These are phyloP conservation scores for Phataginus tricuspis DNA, from an alignment of 2,797 vertebrate species.

Conservation along the genomic window DNA sequence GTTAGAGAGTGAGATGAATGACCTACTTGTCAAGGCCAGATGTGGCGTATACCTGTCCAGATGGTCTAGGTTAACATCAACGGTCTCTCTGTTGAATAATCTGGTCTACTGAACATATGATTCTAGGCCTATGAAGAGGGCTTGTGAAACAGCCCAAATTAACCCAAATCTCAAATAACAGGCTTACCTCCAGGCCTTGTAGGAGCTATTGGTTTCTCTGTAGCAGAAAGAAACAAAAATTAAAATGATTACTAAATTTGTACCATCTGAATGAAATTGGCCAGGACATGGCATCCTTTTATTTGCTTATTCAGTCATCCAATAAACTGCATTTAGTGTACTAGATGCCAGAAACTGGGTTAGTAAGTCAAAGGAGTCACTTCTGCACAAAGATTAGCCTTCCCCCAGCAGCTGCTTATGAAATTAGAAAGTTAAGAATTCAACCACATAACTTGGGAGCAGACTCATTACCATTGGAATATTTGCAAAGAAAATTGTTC, in stretches of 20 bases:
- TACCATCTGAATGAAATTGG: background rate
- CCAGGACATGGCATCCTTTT: background rate
- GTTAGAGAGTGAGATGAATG: background rate
- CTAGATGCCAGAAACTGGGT: background rate
- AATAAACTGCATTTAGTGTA: background rate
- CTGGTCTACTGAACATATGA: background rate
- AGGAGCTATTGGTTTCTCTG: constrained; percentile 80
- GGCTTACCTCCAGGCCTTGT: constrained; percentile 75
- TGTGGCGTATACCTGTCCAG: background rate
- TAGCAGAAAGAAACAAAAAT: constrained; percentile 49
- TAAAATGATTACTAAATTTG: background rate
- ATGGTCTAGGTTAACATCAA: background rate
- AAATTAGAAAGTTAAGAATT: constrained; percentile 23
- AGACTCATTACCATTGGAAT: constrained; percentile 89
- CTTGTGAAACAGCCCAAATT: background rate
- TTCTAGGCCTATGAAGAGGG: background rate
- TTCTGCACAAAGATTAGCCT: constrained; percentile 1
- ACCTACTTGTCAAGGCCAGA: no score
- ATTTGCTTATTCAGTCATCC: background rate
- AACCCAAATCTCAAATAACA: constrained; percentile 14
- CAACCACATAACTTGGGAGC: background rate
- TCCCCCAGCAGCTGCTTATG: background rate
- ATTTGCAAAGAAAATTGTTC: constrained; percentile 99
- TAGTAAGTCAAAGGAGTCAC: background rate
- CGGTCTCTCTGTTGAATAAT: background rate